A percentile compares a stretch with the other conserved stretches of the same genome.
Conservation (phyloP, 2,113 vertebrate genomes). For the Tichodroma muraria region DNA sequence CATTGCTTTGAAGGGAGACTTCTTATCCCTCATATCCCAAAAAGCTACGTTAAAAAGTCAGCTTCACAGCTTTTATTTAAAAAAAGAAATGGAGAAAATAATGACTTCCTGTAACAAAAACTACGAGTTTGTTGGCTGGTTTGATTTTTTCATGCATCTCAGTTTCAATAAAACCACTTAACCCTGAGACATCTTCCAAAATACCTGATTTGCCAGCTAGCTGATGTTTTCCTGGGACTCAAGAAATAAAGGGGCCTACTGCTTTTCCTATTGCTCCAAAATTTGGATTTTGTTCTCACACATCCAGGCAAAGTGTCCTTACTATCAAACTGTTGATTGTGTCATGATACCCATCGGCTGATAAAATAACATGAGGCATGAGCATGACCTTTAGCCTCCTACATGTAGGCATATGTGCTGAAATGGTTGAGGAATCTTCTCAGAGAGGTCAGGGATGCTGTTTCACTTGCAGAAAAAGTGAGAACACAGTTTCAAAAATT, state of each 20-base stretch:
- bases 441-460: not conserved
- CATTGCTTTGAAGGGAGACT: not conserved
- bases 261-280: not conserved
- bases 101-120: not conserved
- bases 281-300: not conserved
- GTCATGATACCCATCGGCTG: not conserved
- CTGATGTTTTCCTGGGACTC: not conserved
- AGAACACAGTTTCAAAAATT: not conserved
- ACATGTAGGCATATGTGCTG: not conserved
- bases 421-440: not conserved
- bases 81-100: not conserved
- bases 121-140: not conserved
- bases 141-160: not conserved
- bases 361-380: accelerated
- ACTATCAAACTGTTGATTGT: not conserved
- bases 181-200: not conserved
- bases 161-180: not conserved
- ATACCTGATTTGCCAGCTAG: not conserved
- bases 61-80: not conserved
- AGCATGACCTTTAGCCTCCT: not conserved
- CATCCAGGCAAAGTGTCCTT: not conserved
- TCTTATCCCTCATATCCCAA: not conserved
- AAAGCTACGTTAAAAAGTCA: not conserved
- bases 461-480: not conserved
- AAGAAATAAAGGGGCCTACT: not conserved